Base-by-base conservation (phyloP, 1,140 invertebrate species). In the Sycobia sp. region DNA sequence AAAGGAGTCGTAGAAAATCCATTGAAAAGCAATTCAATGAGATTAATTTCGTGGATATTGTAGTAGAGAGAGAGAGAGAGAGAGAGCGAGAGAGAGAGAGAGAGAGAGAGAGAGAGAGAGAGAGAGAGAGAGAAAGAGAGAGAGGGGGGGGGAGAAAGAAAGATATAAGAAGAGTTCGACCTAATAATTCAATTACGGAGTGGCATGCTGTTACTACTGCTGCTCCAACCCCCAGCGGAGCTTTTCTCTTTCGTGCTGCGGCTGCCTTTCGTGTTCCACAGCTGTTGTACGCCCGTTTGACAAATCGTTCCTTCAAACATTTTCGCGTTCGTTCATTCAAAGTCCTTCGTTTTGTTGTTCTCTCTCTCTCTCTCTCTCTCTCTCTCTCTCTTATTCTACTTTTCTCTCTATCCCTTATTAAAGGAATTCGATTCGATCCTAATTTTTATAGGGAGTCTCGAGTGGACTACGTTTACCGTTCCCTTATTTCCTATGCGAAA, bases 131-230 rank as follows among this genome's bases (percentile, higher is more conserved):
- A n/a, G n/a, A n/a, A n/a, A n/a, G n/a, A n/a, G n/a, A n/a, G n/a
- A n/a, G n/a, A n/a, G n/a, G n/a, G n/a, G n/a, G n/a, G n/a, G n/a
- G n/a, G 53, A 25, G 43, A 50, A 51, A 50, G 51, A 38, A 54
- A 55, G 44, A 53, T 54, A 49, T 34, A 36, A 38, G 11, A 34
- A 8, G 36, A 64, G 62, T 64, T 57, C 25, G 46, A 64, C 62
- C 62, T 57, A 64, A 64, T 64, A 64, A 64, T 64, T 64, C 62
- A 64, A 64, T 64, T 64, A 63, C 18, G 27, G 23, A n/a, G n/a
- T n/a, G n/a, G n/a, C n/a, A n/a, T n/a, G n/a, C n/a, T n/a, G n/a
- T n/a, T n/a, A n/a, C n/a, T n/a, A n/a, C n/a, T n/a, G n/a, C n/a
- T n/a, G 11, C 29, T 4, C 29, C 5, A 63, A 29, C 62, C 62